These are phyloP conservation scores for Oreotrochilus melanogaster DNA, from an alignment of 2,113 vertebrate genomes.

Conservation along the genomic window DNA sequence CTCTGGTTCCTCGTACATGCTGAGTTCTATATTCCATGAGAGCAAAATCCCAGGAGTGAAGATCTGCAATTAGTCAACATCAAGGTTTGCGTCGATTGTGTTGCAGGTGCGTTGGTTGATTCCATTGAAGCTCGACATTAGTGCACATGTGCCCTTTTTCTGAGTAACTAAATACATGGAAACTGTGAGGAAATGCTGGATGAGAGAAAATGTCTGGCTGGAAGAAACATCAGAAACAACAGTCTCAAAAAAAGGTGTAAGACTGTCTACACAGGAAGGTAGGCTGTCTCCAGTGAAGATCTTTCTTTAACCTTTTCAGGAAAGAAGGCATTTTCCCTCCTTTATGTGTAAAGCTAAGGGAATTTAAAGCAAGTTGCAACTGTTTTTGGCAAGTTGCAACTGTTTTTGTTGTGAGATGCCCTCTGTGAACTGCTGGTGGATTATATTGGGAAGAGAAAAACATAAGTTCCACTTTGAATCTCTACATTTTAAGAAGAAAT, in stretches of 20 bases:
- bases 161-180: slow-evolving; percentile 65
- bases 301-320: slow-evolving; percentile 29
- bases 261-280: slow-evolving; percentile 49
- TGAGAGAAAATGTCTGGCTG: slow-evolving; percentile 55
- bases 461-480: neutral
- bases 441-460: neutral
- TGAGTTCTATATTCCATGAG: neutral
- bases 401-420: neutral
- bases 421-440: neutral
- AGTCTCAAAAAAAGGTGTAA: slow-evolving; percentile 59
- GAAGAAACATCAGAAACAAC: slow-evolving; percentile 57
- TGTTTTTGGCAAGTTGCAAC: neutral
- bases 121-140: slow-evolving; percentile 52
- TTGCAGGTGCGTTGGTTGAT: slow-evolving; percentile 61
- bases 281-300: slow-evolving; percentile 59
- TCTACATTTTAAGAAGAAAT: neutral
- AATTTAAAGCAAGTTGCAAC: neutral
- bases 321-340: neutral
- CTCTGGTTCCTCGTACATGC: neutral
- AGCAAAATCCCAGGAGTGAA: slow-evolving; percentile 13
- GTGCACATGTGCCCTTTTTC: slow-evolving; percentile 44
- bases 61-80: slow-evolving; percentile 45
- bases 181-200: slow-evolving; percentile 60
- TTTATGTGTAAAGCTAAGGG: neutral
- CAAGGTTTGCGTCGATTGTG: slow-evolving; percentile 57